Percentiles rank a stretch among this genome's conserved stretches.
Conservation (phyloP, 2,797 vertebrate genomes). For the Gadopsis bispinosus region DNA sequence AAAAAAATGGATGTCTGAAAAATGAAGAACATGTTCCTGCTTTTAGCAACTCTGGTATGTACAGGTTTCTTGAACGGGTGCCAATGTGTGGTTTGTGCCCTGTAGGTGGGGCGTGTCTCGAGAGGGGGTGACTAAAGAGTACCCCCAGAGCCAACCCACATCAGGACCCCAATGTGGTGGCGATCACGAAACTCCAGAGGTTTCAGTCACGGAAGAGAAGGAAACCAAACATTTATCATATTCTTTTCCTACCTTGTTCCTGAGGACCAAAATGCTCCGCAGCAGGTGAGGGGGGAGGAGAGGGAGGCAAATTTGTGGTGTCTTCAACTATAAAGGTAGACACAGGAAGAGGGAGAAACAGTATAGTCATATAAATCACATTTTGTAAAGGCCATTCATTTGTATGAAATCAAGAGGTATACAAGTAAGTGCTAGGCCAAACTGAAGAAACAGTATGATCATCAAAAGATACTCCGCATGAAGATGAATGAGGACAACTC, state of each 20-base stretch:
- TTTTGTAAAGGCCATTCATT: not conserved
- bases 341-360: not conserved
- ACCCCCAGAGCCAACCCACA: slow-evolving; percentile 31
- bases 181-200: slow-evolving; percentile 38
- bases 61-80: slow-evolving; percentile 32
- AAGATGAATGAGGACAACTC: too few relatives aligned
- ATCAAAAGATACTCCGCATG: not conserved
- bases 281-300: slow-evolving; percentile 96
- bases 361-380: not conserved
- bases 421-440: not conserved
- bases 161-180: slow-evolving; percentile 37
- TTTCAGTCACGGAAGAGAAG: slow-evolving; percentile 42
- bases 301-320: slow-evolving; percentile 96
- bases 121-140: slow-evolving; percentile 4
- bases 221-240: slow-evolving; percentile 45
- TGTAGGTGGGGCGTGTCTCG: slow-evolving; percentile 19
- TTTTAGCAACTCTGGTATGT: slow-evolving; percentile 49
- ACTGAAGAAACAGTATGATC: not conserved
- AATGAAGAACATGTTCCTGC: slow-evolving; percentile 62
- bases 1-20: slow-evolving; percentile 62
- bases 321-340: slow-evolving; percentile 85
- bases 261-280: slow-evolving; percentile 92
- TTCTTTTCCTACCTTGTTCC: slow-evolving; percentile 90
- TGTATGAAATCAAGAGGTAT: not conserved
- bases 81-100: slow-evolving; percentile 55